Conservation (phyloP, 2,797 vertebrate genomes). For the Anabas testudineus region DNA sequence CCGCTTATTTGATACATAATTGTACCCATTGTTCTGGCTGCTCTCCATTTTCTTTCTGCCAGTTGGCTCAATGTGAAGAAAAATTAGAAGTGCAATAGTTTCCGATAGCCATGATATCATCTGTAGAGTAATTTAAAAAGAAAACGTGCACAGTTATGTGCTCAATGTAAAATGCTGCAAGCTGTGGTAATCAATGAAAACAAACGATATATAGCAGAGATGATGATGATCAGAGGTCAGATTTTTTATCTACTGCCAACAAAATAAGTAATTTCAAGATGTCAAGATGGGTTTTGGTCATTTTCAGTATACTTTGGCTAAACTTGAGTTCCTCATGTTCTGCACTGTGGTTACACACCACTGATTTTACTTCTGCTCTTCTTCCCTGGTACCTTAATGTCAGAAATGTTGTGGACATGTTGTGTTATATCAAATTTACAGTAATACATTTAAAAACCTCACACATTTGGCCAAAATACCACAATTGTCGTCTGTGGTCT, state of each 20-base stretch:
- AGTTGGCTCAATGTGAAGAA: constrained; percentile 45
- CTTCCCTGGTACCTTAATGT: too few relatives aligned
- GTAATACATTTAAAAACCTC: too few relatives aligned
- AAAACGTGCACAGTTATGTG: constrained; percentile 39
- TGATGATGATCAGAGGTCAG: not conserved
- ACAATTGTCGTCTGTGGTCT: not conserved
- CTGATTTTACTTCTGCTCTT: not conserved
- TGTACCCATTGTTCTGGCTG: constrained; percentile 30
- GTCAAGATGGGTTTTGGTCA: not conserved
- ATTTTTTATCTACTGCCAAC: not conserved
- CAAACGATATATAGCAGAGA: constrained; percentile 7
- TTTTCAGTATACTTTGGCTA: too few relatives aligned
- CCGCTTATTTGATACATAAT: constrained; percentile 41
- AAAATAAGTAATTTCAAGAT: not conserved
- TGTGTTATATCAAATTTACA: too few relatives aligned
- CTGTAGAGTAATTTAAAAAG: constrained; percentile 37
- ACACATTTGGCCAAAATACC: not conserved
- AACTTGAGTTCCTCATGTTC: too few relatives aligned
- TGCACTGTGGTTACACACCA: too few relatives aligned
- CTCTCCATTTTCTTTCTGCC: constrained; percentile 26
- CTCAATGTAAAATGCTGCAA: constrained; percentile 19
- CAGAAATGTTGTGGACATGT: not conserved
- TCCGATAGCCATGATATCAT: constrained; percentile 48
- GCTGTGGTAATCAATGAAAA: constrained; percentile 46
- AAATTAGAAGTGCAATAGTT: constrained; percentile 50